Evolutionary conservation across 2,888 invertebrate genomes (phyloP).

Genomic region (Psylliodes chrysocephalus): DNA sequence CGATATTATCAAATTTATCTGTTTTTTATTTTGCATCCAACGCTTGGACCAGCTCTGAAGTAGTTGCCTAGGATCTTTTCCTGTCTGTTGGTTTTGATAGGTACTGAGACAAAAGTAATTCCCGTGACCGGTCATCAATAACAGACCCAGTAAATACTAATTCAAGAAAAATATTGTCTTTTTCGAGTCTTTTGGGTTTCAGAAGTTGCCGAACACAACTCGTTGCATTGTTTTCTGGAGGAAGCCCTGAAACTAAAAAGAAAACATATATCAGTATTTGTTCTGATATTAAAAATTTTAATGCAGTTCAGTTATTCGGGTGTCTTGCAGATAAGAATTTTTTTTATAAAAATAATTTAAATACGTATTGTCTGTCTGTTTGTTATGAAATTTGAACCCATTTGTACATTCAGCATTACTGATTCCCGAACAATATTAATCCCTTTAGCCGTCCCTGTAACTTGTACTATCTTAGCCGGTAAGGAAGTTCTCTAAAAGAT

Average conservation of each 20-base stretch:
- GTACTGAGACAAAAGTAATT: slow-evolving; percentile 67
- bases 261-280: slow-evolving; percentile 3
- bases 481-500: too few species aligned
- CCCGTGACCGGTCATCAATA: slow-evolving; percentile 70
- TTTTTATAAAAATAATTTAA: too few species aligned
- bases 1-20: slow-evolving; percentile 37
- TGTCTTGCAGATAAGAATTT: too few species aligned
- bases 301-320: too few species aligned
- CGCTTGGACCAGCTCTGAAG: slow-evolving; percentile 63
- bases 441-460: too few species aligned
- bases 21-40: slow-evolving; percentile 54
- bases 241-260: slow-evolving; percentile 24
- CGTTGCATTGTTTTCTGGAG: slow-evolving; percentile 22
- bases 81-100: slow-evolving; percentile 66
- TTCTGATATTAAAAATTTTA: too few species aligned
- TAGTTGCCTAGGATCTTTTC: slow-evolving; percentile 71
- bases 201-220: slow-evolving; percentile 15
- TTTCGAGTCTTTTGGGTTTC: slow-evolving; percentile 24
- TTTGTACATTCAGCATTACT: too few species aligned
- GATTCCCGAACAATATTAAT: too few species aligned
- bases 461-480: too few species aligned
- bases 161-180: slow-evolving; percentile 24
- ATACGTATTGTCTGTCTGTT: too few species aligned
- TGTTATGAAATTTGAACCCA: too few species aligned
- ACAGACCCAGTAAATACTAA: slow-evolving; percentile 50